phyloP scores from a whole-genome alignment of 1,140 invertebrate genomes.

The Uloborus diversus region DNA sequence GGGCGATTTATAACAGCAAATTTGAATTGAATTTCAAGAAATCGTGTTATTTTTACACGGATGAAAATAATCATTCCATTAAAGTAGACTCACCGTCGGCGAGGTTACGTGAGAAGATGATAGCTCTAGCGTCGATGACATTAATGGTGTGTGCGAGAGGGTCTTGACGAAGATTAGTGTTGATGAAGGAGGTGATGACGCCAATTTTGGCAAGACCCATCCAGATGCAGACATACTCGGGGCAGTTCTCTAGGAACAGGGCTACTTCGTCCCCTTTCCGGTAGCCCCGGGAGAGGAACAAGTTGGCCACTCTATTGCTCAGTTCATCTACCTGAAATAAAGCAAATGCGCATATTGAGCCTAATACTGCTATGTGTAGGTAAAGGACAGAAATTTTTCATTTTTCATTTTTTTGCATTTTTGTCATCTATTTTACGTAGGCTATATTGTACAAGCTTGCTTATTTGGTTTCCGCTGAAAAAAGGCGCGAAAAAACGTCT shows the following conservation, averaged over 20 bases:
- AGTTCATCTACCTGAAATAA: conserved; percentile 71
- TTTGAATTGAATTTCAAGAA: no score
- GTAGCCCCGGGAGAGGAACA: conserved; percentile 75
- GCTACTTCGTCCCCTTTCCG: conserved; percentile 81
- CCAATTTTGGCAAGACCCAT: conserved; percentile 73
- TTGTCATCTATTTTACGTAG: no score
- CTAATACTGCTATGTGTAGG: no score
- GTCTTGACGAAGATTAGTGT: conserved; percentile 61
- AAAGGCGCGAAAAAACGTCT: no score
- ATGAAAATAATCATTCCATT: no score
- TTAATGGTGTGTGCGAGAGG: conserved; percentile 61
- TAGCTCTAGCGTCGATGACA: conserved; percentile 59
- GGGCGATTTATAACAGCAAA: no score
- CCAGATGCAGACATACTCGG: conserved; percentile 86
- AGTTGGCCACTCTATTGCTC: conserved; percentile 80
- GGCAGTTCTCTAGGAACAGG: conserved; percentile 82
- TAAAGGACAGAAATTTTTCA: no score
- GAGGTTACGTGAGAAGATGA: conserved; percentile 58
- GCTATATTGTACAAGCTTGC: no score
- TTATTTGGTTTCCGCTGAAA: no score
- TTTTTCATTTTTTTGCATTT: no score
- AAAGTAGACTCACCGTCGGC: conserved; percentile 62
- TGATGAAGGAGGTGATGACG: conserved; percentile 61
- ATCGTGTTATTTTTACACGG: no score
- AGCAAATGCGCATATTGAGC: no score